Base-by-base conservation (phyloP, 2,888 invertebrate species). In the Drosophila nigricruria region DNA sequence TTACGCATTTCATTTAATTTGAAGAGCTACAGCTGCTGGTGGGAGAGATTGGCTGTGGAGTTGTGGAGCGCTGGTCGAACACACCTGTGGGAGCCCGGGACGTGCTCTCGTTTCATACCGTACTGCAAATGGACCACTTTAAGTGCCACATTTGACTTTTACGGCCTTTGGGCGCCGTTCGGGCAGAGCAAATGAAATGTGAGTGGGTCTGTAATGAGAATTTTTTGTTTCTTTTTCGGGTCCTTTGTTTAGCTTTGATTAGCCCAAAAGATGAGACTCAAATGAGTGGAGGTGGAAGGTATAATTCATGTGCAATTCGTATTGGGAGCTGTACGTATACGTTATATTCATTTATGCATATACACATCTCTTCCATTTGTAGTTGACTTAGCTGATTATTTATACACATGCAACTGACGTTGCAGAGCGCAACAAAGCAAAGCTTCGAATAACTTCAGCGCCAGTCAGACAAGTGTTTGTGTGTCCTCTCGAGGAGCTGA, bases 1-100 rank as follows among this genome's bases (percentile, higher is more conserved):
- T 83, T 81, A 87, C 86, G 82, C 87, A 91, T 90, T 90, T 89
- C 88, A 91, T 91, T 90, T 90, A 88, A 91, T 91, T 89, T 91
- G 86, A 85, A 84, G 81, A 79, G 81, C 25, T 66, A 54, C 70
- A 64, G 69, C 53, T 36, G 63, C 0, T 16, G 40, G 16, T 1
- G 40, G 30, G 42, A 2, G 52, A 59, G 12, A 20, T 14, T 23
- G n/a, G 34, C 27, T 27, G 12, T 14, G 23, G 18, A n/a, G n/a
- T 10, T 40, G 40, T 40, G 40, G 54, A 6, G 14, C 12, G 20
- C 4, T 14, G 49, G 14, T 36, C 36, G 69, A 36, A 68, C 62
- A 81, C 82, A 83, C 84, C 86, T 84, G 86, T 86, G 86, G 86
- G 85, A 82, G 63, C 68, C 58, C 18, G 67, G 25, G 53, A 67